Base-by-base conservation (phyloP, 2,797 vertebrate species). In the Xiphorhynchus erythropygius region DNA sequence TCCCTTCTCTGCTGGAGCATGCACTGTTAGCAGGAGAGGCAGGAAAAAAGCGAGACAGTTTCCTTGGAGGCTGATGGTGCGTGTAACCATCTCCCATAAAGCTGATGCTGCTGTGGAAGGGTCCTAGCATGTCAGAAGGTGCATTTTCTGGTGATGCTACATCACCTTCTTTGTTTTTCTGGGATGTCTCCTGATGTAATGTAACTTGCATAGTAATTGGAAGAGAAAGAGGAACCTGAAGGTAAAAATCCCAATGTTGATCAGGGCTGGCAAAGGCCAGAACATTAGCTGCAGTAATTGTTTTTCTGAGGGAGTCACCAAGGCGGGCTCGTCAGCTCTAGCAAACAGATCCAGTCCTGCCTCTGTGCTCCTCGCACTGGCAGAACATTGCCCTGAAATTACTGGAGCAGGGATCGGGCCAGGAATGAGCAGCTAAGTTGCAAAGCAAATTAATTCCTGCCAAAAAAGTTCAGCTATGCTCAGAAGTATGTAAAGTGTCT, bases 401-500 rank as follows among this genome's bases (percentile, higher is more conserved):
- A 82, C 84, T 87, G 87, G 44, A 79, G 84, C 47, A 92, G 95
- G 84, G 84, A 96, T 81, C 22, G 44, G 90, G 94, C 96, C 95
- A 97, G 97, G 98, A 98, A 98, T 95, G 92, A 97, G 92, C 69
- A 95, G 97, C 96, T 94, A 96, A 98, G 96, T 97, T 97, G 97
- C 96, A 97, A 97, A 97, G 97, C 97, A 97, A 98, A 96, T 96
- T 93, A 97, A 97, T 93, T 94, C 89, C 92, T 94, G 97, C 97
- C 97, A 97, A 97, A 97, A 96, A 96, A 97, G 96, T 97, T 97
- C 96, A 97, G 97, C 96, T 96, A 97, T 96, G 96, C 92, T 97
- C 93, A 94, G 90, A 97, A 97, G 97, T 96, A 97, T 97, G 97
- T 90, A 95, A 97, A 96, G 97, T 97, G 96, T 97, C 96, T 95